phyloP scores from a whole-genome alignment of 2,888 invertebrate species.

The Galerucella calmariensis region DNA sequence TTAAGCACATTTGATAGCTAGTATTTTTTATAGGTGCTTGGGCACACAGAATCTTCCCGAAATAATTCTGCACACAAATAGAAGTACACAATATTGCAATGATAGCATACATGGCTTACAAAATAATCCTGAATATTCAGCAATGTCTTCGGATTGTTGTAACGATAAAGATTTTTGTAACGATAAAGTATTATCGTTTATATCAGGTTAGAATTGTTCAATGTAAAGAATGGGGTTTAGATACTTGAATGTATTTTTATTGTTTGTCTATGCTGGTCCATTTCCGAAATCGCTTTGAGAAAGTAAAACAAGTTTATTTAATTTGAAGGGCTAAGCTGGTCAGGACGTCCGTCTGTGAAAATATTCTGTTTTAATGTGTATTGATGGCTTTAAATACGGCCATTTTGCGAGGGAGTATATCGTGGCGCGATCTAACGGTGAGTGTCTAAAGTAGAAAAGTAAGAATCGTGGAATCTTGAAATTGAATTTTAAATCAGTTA shows the following conservation, averaged over 20 bases:
- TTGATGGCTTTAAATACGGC: too few relatives aligned
- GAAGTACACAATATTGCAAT: constrained; percentile 57
- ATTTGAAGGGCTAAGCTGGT: neutral
- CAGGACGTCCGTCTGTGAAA: too few relatives aligned
- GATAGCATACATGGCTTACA: constrained; percentile 43
- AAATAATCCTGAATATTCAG: constrained; percentile 51
- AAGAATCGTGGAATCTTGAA: too few relatives aligned
- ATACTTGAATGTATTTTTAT: constrained; percentile 11
- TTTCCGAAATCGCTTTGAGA: constrained; percentile 1
- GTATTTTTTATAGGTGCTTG: constrained; percentile 58
- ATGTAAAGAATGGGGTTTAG: constrained; percentile 34
- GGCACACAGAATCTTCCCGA: constrained; percentile 51
- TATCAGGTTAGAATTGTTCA: constrained; percentile 35
- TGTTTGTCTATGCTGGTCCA: constrained; percentile 8
- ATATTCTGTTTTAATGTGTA: too few relatives aligned
- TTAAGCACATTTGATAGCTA: constrained; percentile 23
- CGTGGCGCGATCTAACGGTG: too few relatives aligned
- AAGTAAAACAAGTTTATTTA: neutral
- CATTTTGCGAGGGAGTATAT: too few relatives aligned
- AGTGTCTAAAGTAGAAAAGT: too few relatives aligned
- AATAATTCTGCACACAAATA: constrained; percentile 50
- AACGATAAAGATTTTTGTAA: constrained; percentile 78
- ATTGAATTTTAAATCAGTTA: too few relatives aligned
- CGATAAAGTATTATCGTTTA: constrained; percentile 53
- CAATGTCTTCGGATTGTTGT: constrained; percentile 69